Base-by-base conservation (phyloP, 1,140 invertebrate species). In the Leptestheria dahalacensis region DNA sequence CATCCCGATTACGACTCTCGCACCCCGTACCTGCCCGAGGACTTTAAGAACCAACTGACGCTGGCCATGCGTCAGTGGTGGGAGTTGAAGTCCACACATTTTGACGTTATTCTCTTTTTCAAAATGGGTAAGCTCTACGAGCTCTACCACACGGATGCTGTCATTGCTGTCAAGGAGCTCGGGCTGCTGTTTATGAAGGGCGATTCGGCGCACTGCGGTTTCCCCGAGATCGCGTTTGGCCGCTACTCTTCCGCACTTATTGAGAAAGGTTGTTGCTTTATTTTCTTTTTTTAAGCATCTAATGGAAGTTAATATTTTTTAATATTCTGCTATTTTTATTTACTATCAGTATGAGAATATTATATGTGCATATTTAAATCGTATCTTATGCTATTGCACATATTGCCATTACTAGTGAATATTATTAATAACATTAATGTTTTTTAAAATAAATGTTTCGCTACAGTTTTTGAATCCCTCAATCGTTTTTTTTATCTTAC, bases 111-210 rank as follows among this genome's bases (percentile, higher is more conserved):
- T 33, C 71, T 99, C 1, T 98, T 99, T 71, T 98, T 99, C 70
- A 99, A 99, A 85, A 83, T 97, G 63, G 95, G 95, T 1, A 98
- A 98, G 75, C 98, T 99, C 73, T 99, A 99, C 75, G 96, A 99
- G 73, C 70, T 99, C 11, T 99, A 95, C 71, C 92, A 99, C 66
- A 97, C 97, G 93, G 97, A 99, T 79, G 95, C 97, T 49, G 86
- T 91, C 4, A 82, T 87, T 63, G 90, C 83, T 10, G 91, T 95
- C 0, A 87, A 87, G 65, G 88, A 95, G 71, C 74, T 99, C 0
- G 86, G 85, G 50, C 82, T 99, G 46, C 82, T 86, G 24, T 97
- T 85, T 67, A 99, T 99, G 96, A 88, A 85, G 77, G 92, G 94
- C 47, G 89, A 95, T 57, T 85, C 85, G 71, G 95, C 95, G 15